phyloP scores from a whole-genome alignment of 2,888 invertebrate species.

The Nasonia oneida region DNA sequence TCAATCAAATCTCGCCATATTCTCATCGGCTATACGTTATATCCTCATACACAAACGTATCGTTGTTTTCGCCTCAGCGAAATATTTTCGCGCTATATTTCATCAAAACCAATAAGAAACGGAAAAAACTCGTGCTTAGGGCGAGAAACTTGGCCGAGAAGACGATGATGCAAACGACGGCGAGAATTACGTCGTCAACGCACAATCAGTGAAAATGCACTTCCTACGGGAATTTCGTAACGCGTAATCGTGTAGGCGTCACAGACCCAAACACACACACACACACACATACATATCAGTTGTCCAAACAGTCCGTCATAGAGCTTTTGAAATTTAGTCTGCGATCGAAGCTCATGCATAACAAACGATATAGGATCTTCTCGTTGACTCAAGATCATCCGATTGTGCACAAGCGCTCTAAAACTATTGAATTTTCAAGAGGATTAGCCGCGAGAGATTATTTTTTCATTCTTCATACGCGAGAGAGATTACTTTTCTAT shows the following conservation, averaged over 20 bases:
- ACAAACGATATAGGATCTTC: neutral
- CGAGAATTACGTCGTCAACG: constrained; percentile 10
- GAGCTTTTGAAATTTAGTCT: neutral
- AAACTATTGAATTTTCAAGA: neutral
- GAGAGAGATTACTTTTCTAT: neutral
- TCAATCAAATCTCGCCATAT: neutral
- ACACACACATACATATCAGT: neutral
- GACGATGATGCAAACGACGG: constrained; percentile 45
- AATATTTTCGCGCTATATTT: neutral
- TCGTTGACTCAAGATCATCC: neutral
- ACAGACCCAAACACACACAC: too few species aligned
- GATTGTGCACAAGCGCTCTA: neutral
- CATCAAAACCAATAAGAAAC: neutral
- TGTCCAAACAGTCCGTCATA: neutral
- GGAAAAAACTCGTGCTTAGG: neutral
- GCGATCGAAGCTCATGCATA: neutral
- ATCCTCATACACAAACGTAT: neutral
- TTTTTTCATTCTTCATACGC: neutral
- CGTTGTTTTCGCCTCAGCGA: neutral
- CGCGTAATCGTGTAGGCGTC: neutral
- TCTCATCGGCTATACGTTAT: neutral
- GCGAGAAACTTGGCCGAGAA: neutral
- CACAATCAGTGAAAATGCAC: constrained; percentile 8
- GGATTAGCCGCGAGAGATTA: neutral
- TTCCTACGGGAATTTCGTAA: constrained; percentile 33